Percentiles rank a stretch among this genome's conserved stretches.
Evolutionary conservation across 2,888 invertebrate genomes (phyloP).

Genomic region (Conomelus anceps): DNA sequence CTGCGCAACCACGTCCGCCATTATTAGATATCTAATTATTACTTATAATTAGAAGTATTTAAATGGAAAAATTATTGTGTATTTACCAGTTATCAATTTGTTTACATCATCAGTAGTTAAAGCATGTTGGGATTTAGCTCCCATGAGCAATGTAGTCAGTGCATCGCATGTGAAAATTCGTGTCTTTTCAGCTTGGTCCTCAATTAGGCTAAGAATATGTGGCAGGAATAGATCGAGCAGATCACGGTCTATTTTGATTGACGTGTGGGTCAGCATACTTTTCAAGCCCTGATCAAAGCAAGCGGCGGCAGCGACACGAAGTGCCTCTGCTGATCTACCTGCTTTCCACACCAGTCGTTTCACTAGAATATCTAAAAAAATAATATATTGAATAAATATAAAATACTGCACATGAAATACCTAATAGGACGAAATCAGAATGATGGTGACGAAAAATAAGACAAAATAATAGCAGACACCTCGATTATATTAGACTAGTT

Average conservation of each 20-base stretch:
- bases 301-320: conserved; percentile 66
- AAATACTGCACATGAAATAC: no score
- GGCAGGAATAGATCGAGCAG: conserved; percentile 49
- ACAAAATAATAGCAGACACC: no score
- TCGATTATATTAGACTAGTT: neutral
- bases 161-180: conserved; percentile 55
- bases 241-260: neutral
- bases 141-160: conserved; percentile 39
- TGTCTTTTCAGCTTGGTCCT: conserved; percentile 57
- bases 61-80: neutral
- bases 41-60: neutral
- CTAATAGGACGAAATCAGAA: no score
- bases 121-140: conserved; percentile 41
- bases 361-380: conserved; percentile 53
- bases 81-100: conserved; percentile 55
- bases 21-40: neutral
- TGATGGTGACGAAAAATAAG: no score
- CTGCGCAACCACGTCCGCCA: no score
- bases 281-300: conserved; percentile 49
- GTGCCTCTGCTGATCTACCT: conserved; percentile 67
- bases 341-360: conserved; percentile 72
- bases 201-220: conserved; percentile 51
- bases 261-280: neutral
- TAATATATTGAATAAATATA: neutral
- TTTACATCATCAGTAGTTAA: conserved; percentile 51